Base-by-base conservation (phyloP, 1,140 invertebrate genomes). In the Spodoptera frugiperda region DNA sequence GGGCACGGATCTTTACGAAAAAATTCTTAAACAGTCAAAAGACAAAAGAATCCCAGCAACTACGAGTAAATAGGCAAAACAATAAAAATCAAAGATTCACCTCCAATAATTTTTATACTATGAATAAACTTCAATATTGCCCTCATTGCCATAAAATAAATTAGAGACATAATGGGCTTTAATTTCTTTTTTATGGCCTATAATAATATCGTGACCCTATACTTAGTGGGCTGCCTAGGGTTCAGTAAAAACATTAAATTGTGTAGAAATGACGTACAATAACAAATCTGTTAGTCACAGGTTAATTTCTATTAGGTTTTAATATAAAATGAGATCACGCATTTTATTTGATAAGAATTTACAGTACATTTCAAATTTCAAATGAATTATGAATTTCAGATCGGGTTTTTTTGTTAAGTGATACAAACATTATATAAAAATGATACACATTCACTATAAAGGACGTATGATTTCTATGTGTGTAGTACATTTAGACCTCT, bases 161-260 rank as follows among this genome's bases (percentile, higher is more conserved):
- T 59, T 70, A 70, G 65, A 11, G 39, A 67, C 51, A 46, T 77
- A 77, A 77, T 70, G 65, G 65, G 14, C 53, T 57, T 67, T 77
- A 77, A 77, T 70, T 77, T 51, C 53, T 77, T 71, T 70, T 70
- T 77, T 78, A 76, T 55, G 72, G 78, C 51, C 48, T 15, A 17
- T 72, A 76, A 72, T 71, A 79, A 76, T 25, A 79, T 55, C n/a
- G 63, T 44, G 15, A 21, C 46, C 59, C 49, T 63, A 54, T 44
- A 65, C 25, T 51, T 75, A 75, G 33, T 17, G 51, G 19, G n/a
- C 49, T 54, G 67, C n/a, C 19, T 67, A 49, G 19, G 63, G 44
- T 67, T 67, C 17, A 67, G 17, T 49, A 48, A 65, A 17, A 61
- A 19, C 59, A 67, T 67, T 67, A 49, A 46, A 10, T 33, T 39